Conservation (phyloP, 2,888 invertebrate species). For the Limulus polyphemus region DNA sequence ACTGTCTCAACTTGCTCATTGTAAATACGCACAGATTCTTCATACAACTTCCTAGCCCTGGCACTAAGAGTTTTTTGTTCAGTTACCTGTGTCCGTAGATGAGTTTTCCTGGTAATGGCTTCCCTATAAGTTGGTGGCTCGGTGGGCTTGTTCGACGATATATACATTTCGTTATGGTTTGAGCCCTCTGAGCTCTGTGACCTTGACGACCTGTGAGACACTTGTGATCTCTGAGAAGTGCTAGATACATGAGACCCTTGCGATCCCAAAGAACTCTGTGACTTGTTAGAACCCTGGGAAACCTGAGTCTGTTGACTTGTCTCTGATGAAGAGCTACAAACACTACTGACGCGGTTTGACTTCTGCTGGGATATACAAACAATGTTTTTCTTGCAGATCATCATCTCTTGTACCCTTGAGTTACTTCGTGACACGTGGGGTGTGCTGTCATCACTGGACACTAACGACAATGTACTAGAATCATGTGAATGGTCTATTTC, state of each 20-base stretch:
- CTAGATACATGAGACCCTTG: not conserved
- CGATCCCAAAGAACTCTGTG: not conserved
- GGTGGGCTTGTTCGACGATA: no score
- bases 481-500: constrained; percentile 35
- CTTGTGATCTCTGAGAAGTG: no score
- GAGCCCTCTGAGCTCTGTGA: constrained; percentile 9
- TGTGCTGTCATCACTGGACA: constrained; percentile 42
- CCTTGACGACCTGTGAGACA: constrained; percentile 4
- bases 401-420: constrained; percentile 32
- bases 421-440: constrained; percentile 41
- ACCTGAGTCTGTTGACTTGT: constrained; percentile 19
- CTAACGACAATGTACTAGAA: constrained; percentile 34
- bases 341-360: constrained; percentile 24
- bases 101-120: constrained; percentile 27
- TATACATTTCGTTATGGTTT: no score
- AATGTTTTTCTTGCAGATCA: not conserved
- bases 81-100: constrained; percentile 20
- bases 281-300: constrained; percentile 11
- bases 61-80: constrained; percentile 29
- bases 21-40: constrained; percentile 27
- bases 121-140: constrained; percentile 32
- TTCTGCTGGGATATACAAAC: constrained; percentile 5
- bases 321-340: constrained; percentile 23
- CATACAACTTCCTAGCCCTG: constrained; percentile 30
- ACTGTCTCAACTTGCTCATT: constrained; percentile 7